These are phyloP conservation scores for Listronotus oregonensis DNA, from an alignment of 1,140 invertebrate species.

Conservation along the genomic window DNA sequence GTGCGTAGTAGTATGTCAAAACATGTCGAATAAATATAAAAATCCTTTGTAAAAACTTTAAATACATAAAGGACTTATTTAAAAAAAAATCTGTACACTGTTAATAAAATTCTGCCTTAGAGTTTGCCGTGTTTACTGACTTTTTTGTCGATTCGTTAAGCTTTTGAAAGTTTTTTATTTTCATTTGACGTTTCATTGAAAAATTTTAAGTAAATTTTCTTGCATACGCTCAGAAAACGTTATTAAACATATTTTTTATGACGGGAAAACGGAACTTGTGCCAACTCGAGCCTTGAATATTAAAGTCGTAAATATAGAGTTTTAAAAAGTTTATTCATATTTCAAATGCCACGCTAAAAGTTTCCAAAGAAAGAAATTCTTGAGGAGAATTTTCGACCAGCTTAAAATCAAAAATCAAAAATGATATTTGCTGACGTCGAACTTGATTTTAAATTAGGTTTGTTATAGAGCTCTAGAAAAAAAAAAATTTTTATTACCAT, in stretches of 20 bases:
- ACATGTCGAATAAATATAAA: too few species aligned
- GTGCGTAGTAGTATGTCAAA: too few species aligned
- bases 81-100: too few species aligned
- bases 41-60: too few species aligned
- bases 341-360: conserved; percentile 21
- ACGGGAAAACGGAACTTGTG: conserved; percentile 20
- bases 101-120: too few species aligned
- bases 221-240: conserved; percentile 12
- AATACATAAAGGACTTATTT: too few species aligned
- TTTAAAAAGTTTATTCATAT: conserved; percentile 32
- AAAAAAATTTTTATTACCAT: too few species aligned
- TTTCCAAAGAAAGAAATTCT: conserved; percentile 6
- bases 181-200: conserved; percentile 21
- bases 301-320: conserved; percentile 34
- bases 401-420: background rate
- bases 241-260: conserved; percentile 34
- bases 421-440: background rate
- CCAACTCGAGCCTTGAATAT: conserved; percentile 34
- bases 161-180: conserved; percentile 13
- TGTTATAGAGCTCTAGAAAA: too few species aligned
- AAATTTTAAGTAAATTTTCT: conserved; percentile 25
- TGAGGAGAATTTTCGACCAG: background rate
- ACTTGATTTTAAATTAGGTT: background rate
- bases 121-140: too few species aligned
- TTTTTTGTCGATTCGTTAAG: conserved; percentile 3